phyloP scores from a whole-genome alignment of 2,888 invertebrate genomes.

The Phymatocera aterrima region DNA sequence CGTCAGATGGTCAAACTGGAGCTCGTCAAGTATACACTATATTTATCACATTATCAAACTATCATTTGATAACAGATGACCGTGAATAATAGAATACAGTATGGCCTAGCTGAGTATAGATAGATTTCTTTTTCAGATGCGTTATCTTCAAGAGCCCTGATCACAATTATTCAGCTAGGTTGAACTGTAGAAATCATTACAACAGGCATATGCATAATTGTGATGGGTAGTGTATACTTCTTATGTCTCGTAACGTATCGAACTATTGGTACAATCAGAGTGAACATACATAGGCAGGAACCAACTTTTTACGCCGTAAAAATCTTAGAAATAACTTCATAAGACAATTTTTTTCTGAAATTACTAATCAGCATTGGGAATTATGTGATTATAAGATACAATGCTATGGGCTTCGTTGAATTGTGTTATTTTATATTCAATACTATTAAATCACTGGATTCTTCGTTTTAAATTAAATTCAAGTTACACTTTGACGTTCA shows the following conservation, averaged over 20 bases:
- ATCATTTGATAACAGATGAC: too few species aligned
- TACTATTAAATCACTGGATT: slow-evolving; percentile 4
- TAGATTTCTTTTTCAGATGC: too few species aligned
- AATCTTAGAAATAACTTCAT: neutral
- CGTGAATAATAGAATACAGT: too few species aligned
- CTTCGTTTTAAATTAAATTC: slow-evolving; percentile 19
- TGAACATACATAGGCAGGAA: neutral
- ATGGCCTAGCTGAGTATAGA: too few species aligned
- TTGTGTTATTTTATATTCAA: slow-evolving; percentile 56
- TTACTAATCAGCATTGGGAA: slow-evolving; percentile 64
- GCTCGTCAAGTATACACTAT: too few species aligned
- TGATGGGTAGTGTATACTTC: neutral
- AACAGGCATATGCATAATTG: neutral
- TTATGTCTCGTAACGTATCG: neutral
- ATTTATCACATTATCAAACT: too few species aligned
- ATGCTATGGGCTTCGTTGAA: slow-evolving; percentile 9
- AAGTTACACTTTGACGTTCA: neutral
- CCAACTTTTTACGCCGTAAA: neutral
- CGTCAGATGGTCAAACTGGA: too few species aligned
- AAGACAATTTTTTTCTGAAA: neutral
- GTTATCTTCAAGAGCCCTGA: too few species aligned
- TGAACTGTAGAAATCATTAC: neutral
- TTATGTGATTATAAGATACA: slow-evolving; percentile 36
- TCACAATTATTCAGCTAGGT: too few species aligned
- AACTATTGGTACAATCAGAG: neutral